Conservation (phyloP, 2,113 vertebrate species). For the Lichenostomus cassidix region DNA sequence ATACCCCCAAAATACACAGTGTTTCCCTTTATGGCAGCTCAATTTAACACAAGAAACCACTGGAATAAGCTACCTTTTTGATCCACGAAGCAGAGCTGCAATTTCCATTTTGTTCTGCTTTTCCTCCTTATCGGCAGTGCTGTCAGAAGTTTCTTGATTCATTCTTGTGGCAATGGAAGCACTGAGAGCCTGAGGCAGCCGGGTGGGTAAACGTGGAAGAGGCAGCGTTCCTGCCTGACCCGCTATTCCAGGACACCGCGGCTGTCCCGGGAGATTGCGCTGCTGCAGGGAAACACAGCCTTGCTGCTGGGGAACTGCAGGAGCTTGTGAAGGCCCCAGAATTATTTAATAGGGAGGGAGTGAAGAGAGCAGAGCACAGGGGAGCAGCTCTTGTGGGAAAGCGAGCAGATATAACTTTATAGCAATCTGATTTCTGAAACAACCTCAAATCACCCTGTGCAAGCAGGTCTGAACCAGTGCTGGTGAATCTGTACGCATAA, state of each 20-base stretch:
- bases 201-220: neutral
- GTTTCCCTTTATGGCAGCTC: neutral
- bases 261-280: neutral
- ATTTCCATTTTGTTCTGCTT: neutral
- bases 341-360: neutral
- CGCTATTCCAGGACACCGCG: neutral
- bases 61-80: neutral
- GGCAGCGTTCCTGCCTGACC: neutral
- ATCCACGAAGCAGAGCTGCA: neutral
- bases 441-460: neutral
- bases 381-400: neutral
- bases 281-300: neutral
- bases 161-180: neutral
- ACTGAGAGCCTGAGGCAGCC: accelerated
- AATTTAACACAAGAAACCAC: neutral
- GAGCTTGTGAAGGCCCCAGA: neutral
- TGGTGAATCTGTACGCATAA: neutral
- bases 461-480: neutral
- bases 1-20: neutral
- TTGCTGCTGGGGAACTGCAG: neutral
- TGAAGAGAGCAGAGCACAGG: neutral
- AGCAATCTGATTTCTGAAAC: neutral
- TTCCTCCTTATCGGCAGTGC: neutral
- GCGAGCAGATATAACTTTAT: accelerated
- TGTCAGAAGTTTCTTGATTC: slow-evolving; percentile 18